A percentile compares a stretch with the other conserved stretches of the same genome.
These are phyloP conservation scores for Trachops cirrhosus DNA, from an alignment of 2,797 vertebrate genomes.

Conservation along the genomic window DNA sequence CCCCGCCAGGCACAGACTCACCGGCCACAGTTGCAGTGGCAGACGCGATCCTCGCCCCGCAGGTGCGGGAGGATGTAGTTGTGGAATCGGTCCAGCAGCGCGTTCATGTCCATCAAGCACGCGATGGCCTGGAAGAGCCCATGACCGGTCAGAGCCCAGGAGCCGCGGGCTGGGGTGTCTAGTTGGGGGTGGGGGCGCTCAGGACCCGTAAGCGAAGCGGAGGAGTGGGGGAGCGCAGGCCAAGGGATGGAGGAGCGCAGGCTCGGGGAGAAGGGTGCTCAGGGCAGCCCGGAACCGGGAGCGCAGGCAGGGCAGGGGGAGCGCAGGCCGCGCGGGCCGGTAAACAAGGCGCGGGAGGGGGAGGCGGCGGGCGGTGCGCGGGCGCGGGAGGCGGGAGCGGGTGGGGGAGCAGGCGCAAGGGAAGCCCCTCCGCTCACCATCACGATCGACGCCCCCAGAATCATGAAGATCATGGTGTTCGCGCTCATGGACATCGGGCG, in stretches of 20 bases:
- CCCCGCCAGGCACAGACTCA: slow-evolving; percentile 82
- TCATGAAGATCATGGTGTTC: slow-evolving; percentile 99
- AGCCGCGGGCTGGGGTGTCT: background rate
- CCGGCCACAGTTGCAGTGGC: slow-evolving; percentile 99
- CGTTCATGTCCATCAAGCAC: slow-evolving; percentile 99
- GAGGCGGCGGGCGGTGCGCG: slow-evolving; percentile 27
- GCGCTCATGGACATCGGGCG: slow-evolving; percentile 97
- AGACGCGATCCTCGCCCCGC: slow-evolving; percentile 98
- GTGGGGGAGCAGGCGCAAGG: slow-evolving; percentile 41
- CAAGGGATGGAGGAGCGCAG: background rate
- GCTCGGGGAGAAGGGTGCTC: background rate
- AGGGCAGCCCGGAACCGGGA: background rate
- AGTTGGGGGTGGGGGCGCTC: background rate
- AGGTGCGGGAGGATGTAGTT: slow-evolving; percentile 99
- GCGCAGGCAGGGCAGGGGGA: background rate
- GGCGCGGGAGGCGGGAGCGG: slow-evolving; percentile 26
- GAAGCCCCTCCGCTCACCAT: slow-evolving; percentile 89
- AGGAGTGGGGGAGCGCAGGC: background rate
- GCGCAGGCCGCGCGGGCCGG: slow-evolving; percentile 57
- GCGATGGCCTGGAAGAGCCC: slow-evolving; percentile 98
- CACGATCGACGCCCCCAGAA: slow-evolving; percentile 98
- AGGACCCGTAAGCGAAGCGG: background rate
- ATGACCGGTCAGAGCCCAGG: slow-evolving; percentile 80
- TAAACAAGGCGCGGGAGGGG: slow-evolving; percentile 55
- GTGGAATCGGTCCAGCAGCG: slow-evolving; percentile 99